Evolutionary conservation across 2,113 vertebrate genomes (phyloP).

Genomic region (Cephalophus harveyi): DNA sequence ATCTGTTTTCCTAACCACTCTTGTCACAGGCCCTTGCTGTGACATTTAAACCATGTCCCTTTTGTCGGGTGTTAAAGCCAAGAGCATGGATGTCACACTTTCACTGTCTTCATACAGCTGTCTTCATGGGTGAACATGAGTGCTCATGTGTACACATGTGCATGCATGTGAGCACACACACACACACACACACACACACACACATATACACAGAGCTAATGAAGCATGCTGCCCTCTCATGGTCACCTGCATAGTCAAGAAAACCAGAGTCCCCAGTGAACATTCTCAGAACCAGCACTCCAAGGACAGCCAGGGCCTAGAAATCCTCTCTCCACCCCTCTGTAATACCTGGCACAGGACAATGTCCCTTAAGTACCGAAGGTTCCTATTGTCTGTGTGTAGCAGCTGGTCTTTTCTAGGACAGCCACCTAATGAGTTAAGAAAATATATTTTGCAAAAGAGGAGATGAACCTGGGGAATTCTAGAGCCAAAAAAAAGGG

Average conservation of each 20-base stretch:
- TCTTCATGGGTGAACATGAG: neutral
- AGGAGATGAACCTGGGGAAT: neutral
- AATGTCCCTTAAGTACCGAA: too few relatives aligned
- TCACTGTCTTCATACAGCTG: neutral
- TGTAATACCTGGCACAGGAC: neutral
- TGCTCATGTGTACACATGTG: fast-evolving
- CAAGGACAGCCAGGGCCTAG: neutral
- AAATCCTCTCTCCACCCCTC: neutral
- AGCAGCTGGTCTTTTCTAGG: neutral
- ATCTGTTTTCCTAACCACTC: neutral
- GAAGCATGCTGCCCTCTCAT: neutral
- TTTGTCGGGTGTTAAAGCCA: neutral
- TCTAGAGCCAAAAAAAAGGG: neutral
- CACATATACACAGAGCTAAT: neutral
- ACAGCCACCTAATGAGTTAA: neutral
- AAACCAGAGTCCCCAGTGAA: neutral
- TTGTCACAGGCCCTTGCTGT: neutral
- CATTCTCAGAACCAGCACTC: neutral
- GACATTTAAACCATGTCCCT: neutral
- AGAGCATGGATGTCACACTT: neutral
- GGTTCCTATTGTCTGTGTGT: neutral
- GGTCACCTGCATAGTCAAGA: neutral
- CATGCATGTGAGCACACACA: neutral
- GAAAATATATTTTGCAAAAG: neutral
- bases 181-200: neutral